phyloP scores from a whole-genome alignment of 2,888 invertebrate species.

The Uloborus plumipes region DNA sequence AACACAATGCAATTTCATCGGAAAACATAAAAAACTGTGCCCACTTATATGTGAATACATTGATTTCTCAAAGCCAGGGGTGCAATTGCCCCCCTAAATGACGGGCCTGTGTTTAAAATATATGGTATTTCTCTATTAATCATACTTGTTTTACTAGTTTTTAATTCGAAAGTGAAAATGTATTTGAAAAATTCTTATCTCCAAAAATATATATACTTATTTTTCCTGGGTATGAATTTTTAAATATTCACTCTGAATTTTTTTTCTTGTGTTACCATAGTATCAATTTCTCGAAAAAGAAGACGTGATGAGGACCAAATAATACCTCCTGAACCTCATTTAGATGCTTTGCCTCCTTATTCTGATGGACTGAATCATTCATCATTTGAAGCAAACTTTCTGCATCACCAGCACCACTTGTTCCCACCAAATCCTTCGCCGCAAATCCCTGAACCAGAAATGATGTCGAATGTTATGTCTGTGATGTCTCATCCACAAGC shows the following conservation, averaged over 20 bases:
- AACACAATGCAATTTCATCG: no score
- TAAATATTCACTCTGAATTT: no score
- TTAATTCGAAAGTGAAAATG: background rate
- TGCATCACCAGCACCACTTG: slow-evolving; percentile 11
- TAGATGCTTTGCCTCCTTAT: slow-evolving; percentile 23
- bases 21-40: no score
- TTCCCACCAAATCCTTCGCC: slow-evolving; percentile 14
- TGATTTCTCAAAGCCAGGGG: no score
- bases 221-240: no score
- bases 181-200: background rate
- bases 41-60: no score
- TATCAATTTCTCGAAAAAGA: slow-evolving; percentile 4
- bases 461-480: slow-evolving; percentile 8
- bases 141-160: background rate
- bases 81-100: no score
- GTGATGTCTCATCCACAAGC: background rate
- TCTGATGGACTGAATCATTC: slow-evolving; percentile 25
- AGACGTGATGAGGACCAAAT: slow-evolving; percentile 2
- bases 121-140: no score
- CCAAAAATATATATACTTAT: no score
- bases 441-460: background rate
- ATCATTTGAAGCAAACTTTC: slow-evolving; percentile 33
- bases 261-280: no score
- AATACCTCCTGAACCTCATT: slow-evolving; percentile 13
- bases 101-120: no score